Conservation (phyloP, 2,113 vertebrate genomes). For the Scopus umbretta region DNA sequence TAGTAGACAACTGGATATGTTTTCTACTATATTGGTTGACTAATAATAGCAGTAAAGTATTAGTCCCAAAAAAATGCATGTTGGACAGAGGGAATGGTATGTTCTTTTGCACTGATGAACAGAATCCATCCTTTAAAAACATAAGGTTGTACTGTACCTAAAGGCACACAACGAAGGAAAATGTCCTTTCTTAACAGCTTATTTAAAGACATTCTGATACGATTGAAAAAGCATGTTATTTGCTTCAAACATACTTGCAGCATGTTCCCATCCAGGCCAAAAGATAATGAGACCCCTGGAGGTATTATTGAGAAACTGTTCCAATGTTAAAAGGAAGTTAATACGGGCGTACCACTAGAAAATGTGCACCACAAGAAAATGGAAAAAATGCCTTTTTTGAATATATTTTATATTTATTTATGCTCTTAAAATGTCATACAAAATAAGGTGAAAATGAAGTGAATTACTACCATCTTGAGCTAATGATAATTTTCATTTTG, state of each 20-base stretch:
- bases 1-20: not conserved
- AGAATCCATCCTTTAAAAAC: not conserved
- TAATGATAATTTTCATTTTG: not conserved
- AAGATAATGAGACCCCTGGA: constrained; percentile 18
- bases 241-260: not conserved
- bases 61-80: not conserved
- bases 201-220: not conserved
- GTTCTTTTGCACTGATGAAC: not conserved
- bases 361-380: not conserved
- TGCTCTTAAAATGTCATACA: not conserved
- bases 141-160: not conserved
- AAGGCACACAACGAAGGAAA: not conserved
- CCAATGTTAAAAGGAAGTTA: not conserved
- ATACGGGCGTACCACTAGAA: not conserved
- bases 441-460: not conserved
- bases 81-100: not conserved
- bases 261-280: not conserved
- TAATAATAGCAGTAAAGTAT: not conserved
- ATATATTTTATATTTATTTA: not conserved
- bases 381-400: not conserved
- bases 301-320: constrained; percentile 1
- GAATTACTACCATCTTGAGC: not conserved
- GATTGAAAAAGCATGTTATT: not conserved
- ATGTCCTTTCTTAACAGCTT: not conserved
- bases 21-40: not conserved